phyloP scores from a whole-genome alignment of 2,797 vertebrate species.

The Alauda arvensis region DNA sequence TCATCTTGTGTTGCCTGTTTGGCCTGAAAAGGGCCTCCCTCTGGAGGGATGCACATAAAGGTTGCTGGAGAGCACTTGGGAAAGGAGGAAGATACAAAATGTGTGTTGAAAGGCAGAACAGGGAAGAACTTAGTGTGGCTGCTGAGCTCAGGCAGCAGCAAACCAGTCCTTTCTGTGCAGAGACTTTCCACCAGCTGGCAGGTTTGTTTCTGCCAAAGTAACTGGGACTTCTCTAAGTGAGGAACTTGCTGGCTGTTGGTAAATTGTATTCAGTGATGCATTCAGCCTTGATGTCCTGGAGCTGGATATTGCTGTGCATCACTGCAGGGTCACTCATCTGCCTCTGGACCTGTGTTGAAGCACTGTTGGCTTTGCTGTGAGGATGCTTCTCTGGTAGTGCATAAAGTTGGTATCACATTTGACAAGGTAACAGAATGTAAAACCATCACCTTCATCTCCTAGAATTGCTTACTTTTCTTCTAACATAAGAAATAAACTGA shows the following conservation, averaged over 20 bases:
- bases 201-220: conserved; percentile 35
- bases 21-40: conserved; percentile 70
- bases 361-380: neutral
- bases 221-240: conserved; percentile 8
- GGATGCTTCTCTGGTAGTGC: neutral
- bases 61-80: neutral
- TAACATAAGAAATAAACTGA: neutral
- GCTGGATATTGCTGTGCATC: neutral
- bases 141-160: neutral
- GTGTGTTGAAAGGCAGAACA: neutral
- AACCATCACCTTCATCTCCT: neutral
- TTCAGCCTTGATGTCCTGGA: neutral
- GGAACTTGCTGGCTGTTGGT: neutral
- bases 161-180: conserved; percentile 9
- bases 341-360: neutral
- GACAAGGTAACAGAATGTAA: neutral
- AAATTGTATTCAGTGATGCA: neutral
- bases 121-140: neutral
- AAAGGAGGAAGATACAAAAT: neutral
- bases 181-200: neutral
- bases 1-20: conserved; percentile 86
- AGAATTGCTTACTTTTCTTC: neutral
- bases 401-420: neutral
- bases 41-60: conserved; percentile 59
- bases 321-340: neutral